phyloP scores from a whole-genome alignment of 1,140 invertebrate genomes.

The Bombyx mandarina region DNA sequence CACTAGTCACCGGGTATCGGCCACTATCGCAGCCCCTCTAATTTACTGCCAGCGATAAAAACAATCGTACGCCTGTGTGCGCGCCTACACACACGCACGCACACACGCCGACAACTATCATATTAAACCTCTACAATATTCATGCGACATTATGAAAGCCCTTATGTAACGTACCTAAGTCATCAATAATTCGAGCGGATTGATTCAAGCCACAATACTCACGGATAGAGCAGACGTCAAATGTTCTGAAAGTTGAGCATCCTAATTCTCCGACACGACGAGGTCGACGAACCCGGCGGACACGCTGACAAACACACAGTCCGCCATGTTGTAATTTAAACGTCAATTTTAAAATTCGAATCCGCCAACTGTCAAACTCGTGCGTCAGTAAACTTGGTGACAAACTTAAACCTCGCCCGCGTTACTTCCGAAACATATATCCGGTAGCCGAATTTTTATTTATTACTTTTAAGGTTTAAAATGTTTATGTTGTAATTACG shows the following conservation, averaged over 20 bases:
- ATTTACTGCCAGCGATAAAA: slow-evolving; percentile 59
- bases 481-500: slow-evolving; percentile 46
- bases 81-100: slow-evolving; percentile 15
- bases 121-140: slow-evolving; percentile 37
- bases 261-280: slow-evolving; percentile 29
- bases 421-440: slow-evolving; percentile 1
- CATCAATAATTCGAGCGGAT: slow-evolving; percentile 38
- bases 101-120: slow-evolving; percentile 7
- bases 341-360: slow-evolving; percentile 60
- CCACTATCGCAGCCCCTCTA: slow-evolving; percentile 54
- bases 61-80: slow-evolving; percentile 34
- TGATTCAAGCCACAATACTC: slow-evolving; percentile 36
- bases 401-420: slow-evolving; percentile 30
- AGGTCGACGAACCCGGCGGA: slow-evolving; percentile 48
- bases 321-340: slow-evolving; percentile 58
- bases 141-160: slow-evolving; percentile 40
- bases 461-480: slow-evolving; percentile 6
- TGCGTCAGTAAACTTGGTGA: slow-evolving; percentile 32
- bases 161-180: slow-evolving; percentile 30
- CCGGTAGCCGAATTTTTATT: slow-evolving; percentile 5
- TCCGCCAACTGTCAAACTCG: slow-evolving; percentile 60
- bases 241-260: slow-evolving; percentile 65
- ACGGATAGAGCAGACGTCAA: slow-evolving; percentile 64
- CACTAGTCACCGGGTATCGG: slow-evolving; percentile 49
- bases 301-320: slow-evolving; percentile 48